phyloP scores from a whole-genome alignment of 2,797 vertebrate species.

The Gymnopithys bicolor region DNA sequence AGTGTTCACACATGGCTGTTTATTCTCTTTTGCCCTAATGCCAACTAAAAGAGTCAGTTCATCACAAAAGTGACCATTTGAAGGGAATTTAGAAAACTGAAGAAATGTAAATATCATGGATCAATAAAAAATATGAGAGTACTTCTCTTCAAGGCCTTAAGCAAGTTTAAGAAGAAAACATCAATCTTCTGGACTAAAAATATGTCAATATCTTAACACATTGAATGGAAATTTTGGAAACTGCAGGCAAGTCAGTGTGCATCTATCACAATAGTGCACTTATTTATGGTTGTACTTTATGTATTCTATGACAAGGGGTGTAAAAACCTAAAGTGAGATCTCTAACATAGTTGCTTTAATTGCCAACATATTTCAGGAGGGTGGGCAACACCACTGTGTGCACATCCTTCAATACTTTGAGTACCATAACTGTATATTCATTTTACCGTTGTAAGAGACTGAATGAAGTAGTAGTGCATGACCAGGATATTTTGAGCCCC shows the following conservation, averaged over 20 bases:
- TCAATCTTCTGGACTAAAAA: not conserved
- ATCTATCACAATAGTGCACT: not conserved
- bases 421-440: not conserved
- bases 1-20: not conserved
- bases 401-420: not conserved
- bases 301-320: rapidly evolving
- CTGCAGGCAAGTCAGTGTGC: not conserved
- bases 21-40: not conserved
- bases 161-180: not conserved
- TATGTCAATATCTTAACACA: not conserved
- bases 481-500: not conserved
- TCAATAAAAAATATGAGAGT: not conserved
- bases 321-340: not conserved
- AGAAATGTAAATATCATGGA: not conserved
- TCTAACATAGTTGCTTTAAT: not conserved
- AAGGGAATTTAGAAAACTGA: not conserved
- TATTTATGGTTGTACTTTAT: not conserved
- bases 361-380: not conserved
- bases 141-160: not conserved
- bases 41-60: not conserved
- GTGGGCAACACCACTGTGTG: not conserved
- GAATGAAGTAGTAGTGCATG: not conserved
- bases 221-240: not conserved
- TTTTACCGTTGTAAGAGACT: conserved; percentile 21
- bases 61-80: not conserved